Percentiles rank a stretch among this genome's conserved stretches.
phyloP scores from a whole-genome alignment of 2,797 vertebrate genomes.

The Myotis myotis region DNA sequence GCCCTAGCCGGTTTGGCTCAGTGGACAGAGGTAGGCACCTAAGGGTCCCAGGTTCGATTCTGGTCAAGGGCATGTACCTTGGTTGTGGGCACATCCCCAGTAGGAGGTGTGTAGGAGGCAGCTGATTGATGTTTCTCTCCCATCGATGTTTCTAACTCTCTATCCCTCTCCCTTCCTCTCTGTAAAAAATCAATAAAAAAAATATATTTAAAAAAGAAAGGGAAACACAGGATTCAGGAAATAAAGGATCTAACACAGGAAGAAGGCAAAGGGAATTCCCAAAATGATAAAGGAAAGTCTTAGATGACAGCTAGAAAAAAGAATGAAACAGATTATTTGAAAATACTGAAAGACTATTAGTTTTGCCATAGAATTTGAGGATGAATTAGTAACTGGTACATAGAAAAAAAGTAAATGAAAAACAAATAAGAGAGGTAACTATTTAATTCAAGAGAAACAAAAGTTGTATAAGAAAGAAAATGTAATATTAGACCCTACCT shows the following conservation, averaged over 20 bases:
- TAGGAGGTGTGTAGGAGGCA: too few relatives aligned
- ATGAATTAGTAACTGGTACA: neutral
- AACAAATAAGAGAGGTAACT: conserved; percentile 14
- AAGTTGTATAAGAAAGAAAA: conserved; percentile 26
- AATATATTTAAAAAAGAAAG: neutral
- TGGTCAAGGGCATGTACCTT: too few relatives aligned
- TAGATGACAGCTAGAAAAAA: neutral
- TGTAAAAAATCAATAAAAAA: too few relatives aligned
- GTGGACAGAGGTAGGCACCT: too few relatives aligned
- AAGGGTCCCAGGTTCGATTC: too few relatives aligned
- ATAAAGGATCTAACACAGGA: neutral
- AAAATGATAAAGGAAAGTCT: conserved; percentile 30
- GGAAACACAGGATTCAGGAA: conserved; percentile 9
- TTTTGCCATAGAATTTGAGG: conserved; percentile 33
- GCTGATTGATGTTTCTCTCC: too few relatives aligned
- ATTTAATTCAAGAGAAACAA: conserved; percentile 48
- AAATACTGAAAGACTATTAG: conserved; percentile 22
- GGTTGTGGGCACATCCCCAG: too few relatives aligned
- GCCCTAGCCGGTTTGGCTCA: too few relatives aligned
- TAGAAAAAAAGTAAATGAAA: conserved; percentile 47
- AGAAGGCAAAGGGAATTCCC: conserved; percentile 33
- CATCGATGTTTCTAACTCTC: too few relatives aligned
- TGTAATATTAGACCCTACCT: neutral
- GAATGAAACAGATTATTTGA: conserved; percentile 33
- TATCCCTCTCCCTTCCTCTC: too few relatives aligned